Evolutionary conservation across 2,113 vertebrate species (phyloP).

Genomic region (Baryphthengus martii): DNA sequence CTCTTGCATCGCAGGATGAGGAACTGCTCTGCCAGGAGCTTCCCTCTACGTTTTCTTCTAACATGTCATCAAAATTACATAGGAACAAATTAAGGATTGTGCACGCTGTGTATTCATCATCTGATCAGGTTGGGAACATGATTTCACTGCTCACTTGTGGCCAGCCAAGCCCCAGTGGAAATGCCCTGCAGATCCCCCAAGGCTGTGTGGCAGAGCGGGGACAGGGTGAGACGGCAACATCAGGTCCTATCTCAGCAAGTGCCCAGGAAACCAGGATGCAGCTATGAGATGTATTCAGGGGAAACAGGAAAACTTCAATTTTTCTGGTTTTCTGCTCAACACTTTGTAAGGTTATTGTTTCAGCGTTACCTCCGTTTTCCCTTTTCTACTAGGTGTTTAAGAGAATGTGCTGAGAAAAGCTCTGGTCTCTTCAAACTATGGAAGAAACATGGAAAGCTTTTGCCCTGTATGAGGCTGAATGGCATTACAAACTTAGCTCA

Average conservation of each 20-base stretch:
- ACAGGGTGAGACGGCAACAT: background rate
- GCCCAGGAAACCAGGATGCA: background rate
- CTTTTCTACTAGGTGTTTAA: background rate
- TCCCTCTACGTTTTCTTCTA: background rate
- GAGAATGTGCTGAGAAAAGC: background rate
- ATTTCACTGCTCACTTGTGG: background rate
- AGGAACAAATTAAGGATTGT: background rate
- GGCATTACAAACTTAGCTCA: background rate
- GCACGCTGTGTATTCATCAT: fast-evolving
- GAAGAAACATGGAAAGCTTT: background rate
- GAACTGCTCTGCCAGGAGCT: background rate
- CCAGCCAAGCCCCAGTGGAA: background rate
- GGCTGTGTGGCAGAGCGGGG: background rate
- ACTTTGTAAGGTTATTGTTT: background rate
- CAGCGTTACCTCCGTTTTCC: background rate
- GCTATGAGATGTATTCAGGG: background rate
- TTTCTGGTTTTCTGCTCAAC: background rate
- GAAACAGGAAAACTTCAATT: background rate
- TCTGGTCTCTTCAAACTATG: background rate
- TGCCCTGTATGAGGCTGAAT: background rate
- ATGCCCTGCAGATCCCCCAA: background rate
- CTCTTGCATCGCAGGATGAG: background rate
- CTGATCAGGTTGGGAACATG: background rate
- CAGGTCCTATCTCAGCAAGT: background rate
- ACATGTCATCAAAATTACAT: background rate